phyloP scores from a whole-genome alignment of 2,888 invertebrate species.

The Athetis lepigone region DNA sequence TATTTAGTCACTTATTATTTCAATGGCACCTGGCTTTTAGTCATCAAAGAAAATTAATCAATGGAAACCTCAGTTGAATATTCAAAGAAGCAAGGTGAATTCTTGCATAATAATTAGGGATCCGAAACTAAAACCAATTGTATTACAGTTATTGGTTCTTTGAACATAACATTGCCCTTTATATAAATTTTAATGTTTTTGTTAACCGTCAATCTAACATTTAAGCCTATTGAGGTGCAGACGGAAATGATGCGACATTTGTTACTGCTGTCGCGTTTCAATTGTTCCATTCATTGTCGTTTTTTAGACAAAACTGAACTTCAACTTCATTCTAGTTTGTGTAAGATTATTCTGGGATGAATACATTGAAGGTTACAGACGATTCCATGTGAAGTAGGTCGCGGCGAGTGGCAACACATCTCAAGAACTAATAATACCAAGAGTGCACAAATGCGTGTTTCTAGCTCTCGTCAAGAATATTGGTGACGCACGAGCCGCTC shows the following conservation, averaged over 20 bases:
- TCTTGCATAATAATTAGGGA: conserved; percentile 27
- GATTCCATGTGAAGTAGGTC: conserved; percentile 55
- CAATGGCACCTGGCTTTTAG: conserved; percentile 16
- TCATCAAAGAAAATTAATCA: conserved; percentile 48
- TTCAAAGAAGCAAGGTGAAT: conserved; percentile 33
- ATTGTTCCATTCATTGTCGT: conserved; percentile 19
- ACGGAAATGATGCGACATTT: conserved; percentile 11
- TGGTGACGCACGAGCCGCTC: conserved; percentile 55
- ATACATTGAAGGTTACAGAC: conserved; percentile 43
- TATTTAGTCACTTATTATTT: conserved; percentile 34
- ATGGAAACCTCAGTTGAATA: conserved; percentile 46
- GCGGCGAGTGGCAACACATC: conserved; percentile 49
- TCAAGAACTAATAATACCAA: conserved; percentile 58
- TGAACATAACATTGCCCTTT: conserved; percentile 13
- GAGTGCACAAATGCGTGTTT: conserved; percentile 57
- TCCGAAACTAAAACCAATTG: conserved; percentile 27
- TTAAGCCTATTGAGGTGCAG: conserved; percentile 11
- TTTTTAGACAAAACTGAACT: conserved; percentile 21
- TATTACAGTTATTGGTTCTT: conserved; percentile 23
- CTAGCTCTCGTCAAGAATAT: conserved; percentile 39
- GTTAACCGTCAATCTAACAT: background rate
- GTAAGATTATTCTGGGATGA: conserved; percentile 35
- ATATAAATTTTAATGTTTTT: conserved; percentile 21
- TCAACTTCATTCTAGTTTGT: conserved; percentile 21
- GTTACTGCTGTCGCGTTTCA: conserved; percentile 4